A percentile compares a stretch with the other conserved stretches of the same genome.
Evolutionary conservation across 2,113 vertebrate genomes (phyloP).

Genomic region (Gracilinanus agilis): DNA sequence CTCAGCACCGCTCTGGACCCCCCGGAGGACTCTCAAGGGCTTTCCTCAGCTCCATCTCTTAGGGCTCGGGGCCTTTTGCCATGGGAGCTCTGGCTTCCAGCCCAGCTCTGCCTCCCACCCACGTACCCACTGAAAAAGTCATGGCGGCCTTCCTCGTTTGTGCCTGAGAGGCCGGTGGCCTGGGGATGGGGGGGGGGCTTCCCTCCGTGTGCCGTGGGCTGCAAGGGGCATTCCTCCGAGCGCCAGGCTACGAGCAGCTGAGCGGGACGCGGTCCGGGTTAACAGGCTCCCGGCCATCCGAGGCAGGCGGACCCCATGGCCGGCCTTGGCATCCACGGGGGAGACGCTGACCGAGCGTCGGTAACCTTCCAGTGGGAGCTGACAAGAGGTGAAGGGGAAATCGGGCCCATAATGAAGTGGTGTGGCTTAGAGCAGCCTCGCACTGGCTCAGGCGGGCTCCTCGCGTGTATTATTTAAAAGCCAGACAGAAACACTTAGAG

Average conservation of each 20-base stretch:
- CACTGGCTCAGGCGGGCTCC: neutral
- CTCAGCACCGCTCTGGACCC: fast-evolving
- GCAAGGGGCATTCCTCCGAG: neutral
- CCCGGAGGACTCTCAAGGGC: neutral
- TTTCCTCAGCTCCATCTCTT: neutral
- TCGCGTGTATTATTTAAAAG: slow-evolving; percentile 63
- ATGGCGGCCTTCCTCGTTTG: neutral
- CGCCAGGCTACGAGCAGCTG: neutral
- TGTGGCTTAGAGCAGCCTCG: neutral
- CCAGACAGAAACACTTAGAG: slow-evolving; percentile 16
- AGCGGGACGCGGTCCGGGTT: neutral
- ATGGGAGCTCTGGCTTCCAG: neutral
- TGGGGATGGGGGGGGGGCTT: too few species aligned
- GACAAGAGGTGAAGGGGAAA: neutral
- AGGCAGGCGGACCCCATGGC: neutral
- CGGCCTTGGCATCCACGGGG: neutral
- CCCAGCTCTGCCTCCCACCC: neutral
- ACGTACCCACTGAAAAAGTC: neutral
- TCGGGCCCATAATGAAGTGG: neutral
- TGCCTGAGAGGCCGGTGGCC: neutral
- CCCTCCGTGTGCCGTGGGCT: too few species aligned
- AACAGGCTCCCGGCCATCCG: neutral
- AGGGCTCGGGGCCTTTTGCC: slow-evolving; percentile 27
- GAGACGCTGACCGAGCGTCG: neutral
- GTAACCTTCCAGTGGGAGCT: neutral